Evolutionary conservation across 2,888 invertebrate species (phyloP).

Genomic region (Schrankia costaestrigalis): DNA sequence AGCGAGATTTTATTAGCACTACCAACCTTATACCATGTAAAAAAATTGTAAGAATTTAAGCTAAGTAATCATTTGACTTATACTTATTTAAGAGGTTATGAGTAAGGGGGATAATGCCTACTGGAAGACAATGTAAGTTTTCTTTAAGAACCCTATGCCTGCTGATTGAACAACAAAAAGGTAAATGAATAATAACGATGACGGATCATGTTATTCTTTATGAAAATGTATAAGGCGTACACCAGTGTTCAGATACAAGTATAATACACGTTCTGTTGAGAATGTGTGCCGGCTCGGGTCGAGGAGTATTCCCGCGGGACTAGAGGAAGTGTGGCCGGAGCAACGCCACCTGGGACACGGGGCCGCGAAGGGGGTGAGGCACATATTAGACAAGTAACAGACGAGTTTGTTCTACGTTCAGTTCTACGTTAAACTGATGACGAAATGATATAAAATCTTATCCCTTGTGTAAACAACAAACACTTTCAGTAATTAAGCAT

Average conservation of each 20-base stretch:
- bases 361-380: constrained; percentile 20
- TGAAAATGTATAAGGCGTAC: no score
- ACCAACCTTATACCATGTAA: no score
- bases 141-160: no score
- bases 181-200: neutral
- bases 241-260: no score
- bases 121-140: no score
- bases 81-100: no score
- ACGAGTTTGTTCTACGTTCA: constrained; percentile 46
- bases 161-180: no score
- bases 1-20: no score
- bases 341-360: constrained; percentile 69
- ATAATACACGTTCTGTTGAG: constrained; percentile 13
- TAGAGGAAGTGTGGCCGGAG: constrained; percentile 74
- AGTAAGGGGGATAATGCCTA: no score
- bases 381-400: constrained; percentile 49
- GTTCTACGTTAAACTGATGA: constrained; percentile 22
- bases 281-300: constrained; percentile 57
- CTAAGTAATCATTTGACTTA: no score
- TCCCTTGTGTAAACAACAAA: constrained; percentile 59
- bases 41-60: no score
- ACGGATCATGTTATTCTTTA: neutral
- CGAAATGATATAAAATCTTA: constrained; percentile 38
- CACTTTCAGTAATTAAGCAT: constrained; percentile 79
- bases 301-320: constrained; percentile 66